Conservation (phyloP, 2,113 vertebrate species). For the Pogona vitticeps region DNA sequence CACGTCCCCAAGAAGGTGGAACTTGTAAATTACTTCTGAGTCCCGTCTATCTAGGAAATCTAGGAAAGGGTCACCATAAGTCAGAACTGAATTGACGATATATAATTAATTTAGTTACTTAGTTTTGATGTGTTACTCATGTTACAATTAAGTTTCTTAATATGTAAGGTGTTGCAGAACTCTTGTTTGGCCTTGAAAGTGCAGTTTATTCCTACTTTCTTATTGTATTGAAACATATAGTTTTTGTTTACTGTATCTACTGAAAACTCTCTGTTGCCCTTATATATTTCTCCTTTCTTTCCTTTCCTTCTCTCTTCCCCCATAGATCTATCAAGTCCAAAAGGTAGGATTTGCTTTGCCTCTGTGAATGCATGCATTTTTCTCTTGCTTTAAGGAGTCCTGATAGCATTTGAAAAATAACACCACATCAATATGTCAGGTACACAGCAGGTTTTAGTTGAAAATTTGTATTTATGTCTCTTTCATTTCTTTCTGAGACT, state of each 20-base stretch:
- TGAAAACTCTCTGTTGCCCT: constrained; percentile 35
- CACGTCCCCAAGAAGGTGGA: too few relatives aligned
- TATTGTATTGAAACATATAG: constrained; percentile 18
- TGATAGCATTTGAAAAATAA: constrained; percentile 20
- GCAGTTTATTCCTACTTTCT: not conserved
- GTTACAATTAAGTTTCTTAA: too few relatives aligned
- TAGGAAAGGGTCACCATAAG: too few relatives aligned
- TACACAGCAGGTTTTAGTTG: not conserved
- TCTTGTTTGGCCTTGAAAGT: not conserved
- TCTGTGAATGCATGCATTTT: constrained; percentile 35
- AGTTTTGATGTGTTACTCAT: too few relatives aligned
- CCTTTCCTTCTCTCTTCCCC: constrained; percentile 40
- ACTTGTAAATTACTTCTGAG: too few relatives aligned
- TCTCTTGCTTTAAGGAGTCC: not conserved
- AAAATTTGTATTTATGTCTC: not conserved
- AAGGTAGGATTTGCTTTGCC: constrained; percentile 84
- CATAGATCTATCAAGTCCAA: constrained; percentile 96
- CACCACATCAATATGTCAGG: not conserved
- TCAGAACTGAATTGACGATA: too few relatives aligned
- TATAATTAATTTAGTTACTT: too few relatives aligned
- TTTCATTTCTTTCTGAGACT: not conserved
- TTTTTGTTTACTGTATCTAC: not conserved
- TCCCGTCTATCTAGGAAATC: too few relatives aligned
- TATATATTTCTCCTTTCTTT: constrained; percentile 51
- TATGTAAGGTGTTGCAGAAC: too few relatives aligned